Evolutionary conservation across 2,797 vertebrate species (phyloP).

Genomic region (Gephyroberyx darwinii): DNA sequence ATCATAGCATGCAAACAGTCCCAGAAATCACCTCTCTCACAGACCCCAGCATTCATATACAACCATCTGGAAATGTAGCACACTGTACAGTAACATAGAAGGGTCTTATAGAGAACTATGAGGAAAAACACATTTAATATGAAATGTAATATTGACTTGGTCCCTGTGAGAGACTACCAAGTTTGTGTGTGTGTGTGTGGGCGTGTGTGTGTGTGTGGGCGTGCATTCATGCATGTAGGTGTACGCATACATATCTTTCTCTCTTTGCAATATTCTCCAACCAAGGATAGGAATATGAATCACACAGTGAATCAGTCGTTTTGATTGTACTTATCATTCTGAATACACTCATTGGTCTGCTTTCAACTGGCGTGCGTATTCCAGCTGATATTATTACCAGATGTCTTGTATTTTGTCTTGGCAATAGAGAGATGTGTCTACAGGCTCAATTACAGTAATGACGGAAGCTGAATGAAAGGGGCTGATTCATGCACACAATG

Average conservation of each 20-base stretch:
- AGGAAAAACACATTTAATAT: conserved; percentile 51
- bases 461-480: conserved; percentile 77
- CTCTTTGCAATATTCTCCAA: conserved; percentile 44
- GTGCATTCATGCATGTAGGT: conserved; percentile 32
- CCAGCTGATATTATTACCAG: conserved; percentile 80
- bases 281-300: conserved; percentile 57
- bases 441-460: conserved; percentile 80
- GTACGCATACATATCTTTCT: conserved; percentile 47
- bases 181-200: conserved; percentile 49
- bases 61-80: conserved; percentile 78
- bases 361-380: conserved; percentile 73
- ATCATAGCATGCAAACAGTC: conserved; percentile 79
- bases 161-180: conserved; percentile 61
- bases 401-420: conserved; percentile 81
- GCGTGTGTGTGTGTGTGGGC: conserved; percentile 17
- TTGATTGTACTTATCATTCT: conserved; percentile 75
- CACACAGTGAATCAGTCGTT: conserved; percentile 58
- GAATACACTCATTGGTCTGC: conserved; percentile 73
- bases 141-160: conserved; percentile 72
- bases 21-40: conserved; percentile 74
- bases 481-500: conserved; percentile 77
- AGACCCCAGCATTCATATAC: conserved; percentile 77
- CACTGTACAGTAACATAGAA: conserved; percentile 65
- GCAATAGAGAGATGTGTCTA: conserved; percentile 70
- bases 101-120: conserved; percentile 60